Conservation (phyloP, 64 coral and sea anemone species). For the Stichodactyla mertensii region DNA sequence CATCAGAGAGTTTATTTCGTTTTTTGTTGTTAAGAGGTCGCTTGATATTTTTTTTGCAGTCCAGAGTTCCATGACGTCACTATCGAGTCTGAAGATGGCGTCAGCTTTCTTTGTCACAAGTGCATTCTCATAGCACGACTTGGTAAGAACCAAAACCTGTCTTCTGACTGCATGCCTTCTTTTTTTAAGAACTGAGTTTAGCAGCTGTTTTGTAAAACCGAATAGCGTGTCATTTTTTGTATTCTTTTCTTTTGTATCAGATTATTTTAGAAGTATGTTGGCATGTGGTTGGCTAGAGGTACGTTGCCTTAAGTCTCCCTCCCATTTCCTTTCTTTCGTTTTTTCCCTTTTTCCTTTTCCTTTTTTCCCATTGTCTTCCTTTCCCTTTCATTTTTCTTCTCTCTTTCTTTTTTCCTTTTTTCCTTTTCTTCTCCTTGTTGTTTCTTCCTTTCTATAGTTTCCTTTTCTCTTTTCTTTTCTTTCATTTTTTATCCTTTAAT, state of each 20-base stretch:
- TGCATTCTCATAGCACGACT: slow-evolving; percentile 53
- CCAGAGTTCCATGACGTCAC: slow-evolving; percentile 57
- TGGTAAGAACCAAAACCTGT: slow-evolving; percentile 22
- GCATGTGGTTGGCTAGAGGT: slow-evolving; percentile 65
- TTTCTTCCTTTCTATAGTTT: neutral
- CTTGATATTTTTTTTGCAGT: slow-evolving; percentile 21
- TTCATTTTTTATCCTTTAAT: neutral
- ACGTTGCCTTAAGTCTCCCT: neutral
- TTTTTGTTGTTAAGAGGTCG: too few relatives aligned
- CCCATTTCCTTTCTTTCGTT: neutral
- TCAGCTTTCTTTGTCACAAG: slow-evolving; percentile 54
- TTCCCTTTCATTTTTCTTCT: too few relatives aligned
- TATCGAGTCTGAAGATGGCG: slow-evolving; percentile 57
- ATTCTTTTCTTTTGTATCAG: neutral
- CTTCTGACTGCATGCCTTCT: neutral
- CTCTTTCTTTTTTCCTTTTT: neutral
- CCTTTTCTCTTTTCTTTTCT: neutral
- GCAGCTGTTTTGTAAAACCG: neutral
- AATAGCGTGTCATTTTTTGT: neutral
- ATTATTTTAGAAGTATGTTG: slow-evolving; percentile 73
- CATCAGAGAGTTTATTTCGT: too few relatives aligned
- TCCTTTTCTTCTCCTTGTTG: too few relatives aligned
- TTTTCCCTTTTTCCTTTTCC: neutral
- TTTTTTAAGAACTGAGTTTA: neutral
- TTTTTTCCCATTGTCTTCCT: too few relatives aligned